Evolutionary conservation across 2,888 invertebrate genomes (phyloP), one percentile per base, ranked within the genome.

Genomic region (Euclidia mi): DNA sequence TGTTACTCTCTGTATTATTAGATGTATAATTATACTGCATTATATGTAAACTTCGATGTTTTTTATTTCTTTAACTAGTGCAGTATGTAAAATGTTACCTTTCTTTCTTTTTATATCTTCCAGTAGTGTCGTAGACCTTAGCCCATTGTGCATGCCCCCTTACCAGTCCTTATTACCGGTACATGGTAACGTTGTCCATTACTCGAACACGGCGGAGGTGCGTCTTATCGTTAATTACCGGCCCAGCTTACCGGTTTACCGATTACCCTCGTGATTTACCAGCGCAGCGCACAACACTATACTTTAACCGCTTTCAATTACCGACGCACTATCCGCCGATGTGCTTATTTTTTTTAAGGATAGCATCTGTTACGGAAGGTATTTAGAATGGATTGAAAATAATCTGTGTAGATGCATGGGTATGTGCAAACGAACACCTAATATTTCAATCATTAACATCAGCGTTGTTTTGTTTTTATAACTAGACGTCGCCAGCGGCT

Each of bases 221-320:
- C 83, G 86, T 82, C 87, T 90, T 91, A 89, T 90, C 90, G 81
- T 85, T 91, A 91, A 91, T 91, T 91, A 90, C 87, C 83, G 84
- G 68, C 76, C 15, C 68, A 71, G 71, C 59, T 82, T 81, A 80
- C 88, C 83, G 87, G 81, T 84, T 72, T 78, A 80, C 84, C 85
- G 88, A 87, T 89, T 84, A 82, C 87, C 72, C 46, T 32, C 58
- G 90, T 89, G 90, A 90, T 86, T 88, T 90, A 90, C 89, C 85
- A 81, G 81, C 53, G 11, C 29, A 1, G 56, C 47, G 42, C 53
- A 35, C 50, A 57, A 20, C 43, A 63, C 66, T 73, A 69, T 72
- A 72, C 70, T 73, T 70, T 59, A 60, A 32, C 61, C 57, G 61
- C 70, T 73, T 72, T 72, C 73, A 72, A 73, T 72, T 73, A 70